These are phyloP conservation scores for Procavia capensis DNA, from an alignment of 2,113 vertebrate genomes.

Conservation along the genomic window DNA sequence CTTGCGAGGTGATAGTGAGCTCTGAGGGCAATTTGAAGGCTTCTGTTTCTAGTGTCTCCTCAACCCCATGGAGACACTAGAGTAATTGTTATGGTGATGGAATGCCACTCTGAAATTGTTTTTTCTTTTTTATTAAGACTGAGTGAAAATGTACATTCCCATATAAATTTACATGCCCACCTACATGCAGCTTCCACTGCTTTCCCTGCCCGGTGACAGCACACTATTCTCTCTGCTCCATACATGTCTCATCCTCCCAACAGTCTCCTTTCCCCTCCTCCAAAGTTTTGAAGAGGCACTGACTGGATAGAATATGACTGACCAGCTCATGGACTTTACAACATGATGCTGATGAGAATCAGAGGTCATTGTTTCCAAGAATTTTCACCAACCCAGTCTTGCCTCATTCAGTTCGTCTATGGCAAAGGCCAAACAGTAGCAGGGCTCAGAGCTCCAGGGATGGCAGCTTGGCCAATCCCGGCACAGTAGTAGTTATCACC, in stretches of 20 bases:
- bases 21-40: neutral
- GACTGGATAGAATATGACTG: neutral
- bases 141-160: too few relatives aligned
- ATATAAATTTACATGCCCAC: too few relatives aligned
- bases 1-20: neutral
- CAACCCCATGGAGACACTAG: neutral
- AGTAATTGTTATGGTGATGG: neutral
- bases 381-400: neutral
- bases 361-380: neutral
- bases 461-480: neutral
- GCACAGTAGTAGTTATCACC: neutral
- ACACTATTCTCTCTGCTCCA: too few relatives aligned
- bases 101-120: too few relatives aligned
- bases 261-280: too few relatives aligned
- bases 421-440: constrained; percentile 1
- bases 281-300: neutral
- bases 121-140: too few relatives aligned
- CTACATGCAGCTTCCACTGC: too few relatives aligned
- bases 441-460: neutral
- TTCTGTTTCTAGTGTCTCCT: neutral
- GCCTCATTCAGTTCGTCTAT: neutral
- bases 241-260: too few relatives aligned
- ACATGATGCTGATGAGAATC: neutral
- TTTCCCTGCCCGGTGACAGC: too few relatives aligned
- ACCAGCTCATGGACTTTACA: neutral